Conservation (phyloP, 2,888 invertebrate genomes). For the Dynastes hyllus region DNA sequence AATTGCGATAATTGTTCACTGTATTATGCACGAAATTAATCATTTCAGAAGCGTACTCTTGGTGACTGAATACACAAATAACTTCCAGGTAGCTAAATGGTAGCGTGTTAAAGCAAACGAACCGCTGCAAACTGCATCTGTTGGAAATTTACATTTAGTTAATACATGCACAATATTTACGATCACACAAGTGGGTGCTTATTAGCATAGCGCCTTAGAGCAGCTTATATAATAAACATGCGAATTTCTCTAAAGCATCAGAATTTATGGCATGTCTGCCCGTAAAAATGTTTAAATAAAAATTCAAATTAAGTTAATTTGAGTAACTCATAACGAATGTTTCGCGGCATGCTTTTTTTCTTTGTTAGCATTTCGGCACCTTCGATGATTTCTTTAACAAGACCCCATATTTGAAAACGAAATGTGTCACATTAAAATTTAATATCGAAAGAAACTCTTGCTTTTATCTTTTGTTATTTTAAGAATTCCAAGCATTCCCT, state of each 20-base stretch:
- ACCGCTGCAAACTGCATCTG: too few species aligned
- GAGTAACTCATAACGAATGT: too few species aligned
- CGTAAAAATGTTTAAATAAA: too few species aligned
- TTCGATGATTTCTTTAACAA: not conserved
- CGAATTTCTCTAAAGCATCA: too few species aligned
- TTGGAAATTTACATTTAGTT: not conserved
- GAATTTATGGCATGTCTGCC: too few species aligned
- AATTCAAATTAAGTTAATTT: too few species aligned
- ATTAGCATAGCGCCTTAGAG: not conserved
- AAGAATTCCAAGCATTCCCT: not conserved
- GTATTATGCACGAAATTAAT: too few species aligned
- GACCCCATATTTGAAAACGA: not conserved
- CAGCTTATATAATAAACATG: not conserved
- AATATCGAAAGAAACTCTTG: not conserved
- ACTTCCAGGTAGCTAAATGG: too few species aligned
- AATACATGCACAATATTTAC: not conserved
- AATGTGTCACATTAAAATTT: slow-evolving; percentile 14
- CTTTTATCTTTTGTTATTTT: not conserved
- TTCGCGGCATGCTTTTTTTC: not conserved
- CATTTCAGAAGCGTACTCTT: too few species aligned
- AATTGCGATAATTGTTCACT: too few species aligned
- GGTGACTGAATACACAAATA: too few species aligned
- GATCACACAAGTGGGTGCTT: slow-evolving; percentile 5
- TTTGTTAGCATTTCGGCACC: not conserved
- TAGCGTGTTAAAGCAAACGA: too few species aligned